phyloP scores from a whole-genome alignment of 2,888 invertebrate genomes.

The Cryptus armator region DNA sequence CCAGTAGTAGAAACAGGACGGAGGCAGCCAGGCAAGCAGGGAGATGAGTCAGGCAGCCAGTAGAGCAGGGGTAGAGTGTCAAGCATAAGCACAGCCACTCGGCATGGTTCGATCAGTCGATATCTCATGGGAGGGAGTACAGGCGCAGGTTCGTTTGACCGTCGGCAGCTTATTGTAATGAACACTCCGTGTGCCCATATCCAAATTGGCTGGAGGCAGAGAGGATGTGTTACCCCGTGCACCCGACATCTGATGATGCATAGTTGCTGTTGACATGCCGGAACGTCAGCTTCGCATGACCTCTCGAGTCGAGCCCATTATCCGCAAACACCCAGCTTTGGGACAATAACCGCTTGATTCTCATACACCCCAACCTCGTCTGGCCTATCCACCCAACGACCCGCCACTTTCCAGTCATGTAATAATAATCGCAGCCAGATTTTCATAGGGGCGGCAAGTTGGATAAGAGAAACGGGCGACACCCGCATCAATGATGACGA shows the following conservation, averaged over 20 bases:
- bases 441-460: not conserved
- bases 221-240: slow-evolving; percentile 77
- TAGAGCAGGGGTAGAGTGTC: slow-evolving; percentile 3
- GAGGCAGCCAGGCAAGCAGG: slow-evolving; percentile 16
- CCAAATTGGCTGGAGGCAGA: slow-evolving; percentile 16
- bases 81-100: slow-evolving; percentile 29
- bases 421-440: slow-evolving; percentile 10
- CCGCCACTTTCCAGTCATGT: not conserved
- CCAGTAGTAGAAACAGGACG: slow-evolving; percentile 11
- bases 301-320: slow-evolving; percentile 81
- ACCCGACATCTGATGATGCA: slow-evolving; percentile 84
- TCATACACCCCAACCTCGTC: slow-evolving; percentile 50
- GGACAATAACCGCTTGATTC: slow-evolving; percentile 80
- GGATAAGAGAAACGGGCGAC: too few relatives aligned
- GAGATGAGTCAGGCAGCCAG: not conserved
- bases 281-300: slow-evolving; percentile 84
- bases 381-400: slow-evolving; percentile 19
- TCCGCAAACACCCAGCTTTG: slow-evolving; percentile 77
- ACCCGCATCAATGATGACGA: too few relatives aligned
- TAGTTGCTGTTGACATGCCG: slow-evolving; percentile 85
- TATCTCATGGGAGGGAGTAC: slow-evolving; percentile 68
- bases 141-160: slow-evolving; percentile 69
- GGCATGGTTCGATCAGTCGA: slow-evolving; percentile 63
- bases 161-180: slow-evolving; percentile 76
- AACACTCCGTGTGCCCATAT: slow-evolving; percentile 71